Evolutionary conservation across 2,888 invertebrate genomes (phyloP).

Genomic region (Hybos culiciformis): DNA sequence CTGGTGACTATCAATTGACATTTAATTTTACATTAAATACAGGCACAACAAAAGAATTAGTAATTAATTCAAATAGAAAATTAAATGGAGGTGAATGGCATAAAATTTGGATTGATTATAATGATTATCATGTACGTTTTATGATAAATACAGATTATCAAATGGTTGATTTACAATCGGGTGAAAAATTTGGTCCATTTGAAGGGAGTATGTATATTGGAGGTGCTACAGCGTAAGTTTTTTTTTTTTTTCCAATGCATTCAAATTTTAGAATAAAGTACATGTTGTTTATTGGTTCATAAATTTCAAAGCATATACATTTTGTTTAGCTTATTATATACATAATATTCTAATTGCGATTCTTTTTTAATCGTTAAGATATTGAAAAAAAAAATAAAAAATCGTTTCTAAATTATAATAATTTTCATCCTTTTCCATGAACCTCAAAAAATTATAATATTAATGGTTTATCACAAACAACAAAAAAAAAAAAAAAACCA

Average conservation of each 20-base stretch:
- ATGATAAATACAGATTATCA: constrained; percentile 83
- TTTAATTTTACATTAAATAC: constrained; percentile 83
- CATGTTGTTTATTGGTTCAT: no score
- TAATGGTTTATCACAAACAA: no score
- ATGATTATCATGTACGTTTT: constrained; percentile 82
- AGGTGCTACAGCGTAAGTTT: constrained; percentile 75
- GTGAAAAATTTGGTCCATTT: constrained; percentile 83
- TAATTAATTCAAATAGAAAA: constrained; percentile 66
- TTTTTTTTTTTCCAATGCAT: constrained; percentile 2
- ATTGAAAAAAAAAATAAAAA: no score
- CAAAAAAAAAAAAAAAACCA: no score
- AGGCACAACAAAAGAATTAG: constrained; percentile 65
- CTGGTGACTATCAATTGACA: constrained; percentile 73
- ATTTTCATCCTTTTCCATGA: no score
- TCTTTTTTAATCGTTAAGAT: no score
- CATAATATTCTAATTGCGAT: no score
- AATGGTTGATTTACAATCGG: constrained; percentile 71
- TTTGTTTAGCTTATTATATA: no score
- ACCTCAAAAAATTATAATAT: no score
- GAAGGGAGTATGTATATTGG: constrained; percentile 91
- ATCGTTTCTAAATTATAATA: no score
- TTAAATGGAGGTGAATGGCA: constrained; percentile 93
- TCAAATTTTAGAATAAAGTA: no score
- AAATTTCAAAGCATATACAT: no score
- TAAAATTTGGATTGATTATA: constrained; percentile 90